Percentiles rank a stretch among this genome's conserved stretches.
Conservation (phyloP, 2,113 vertebrate species). For the Erythrocebus patas region DNA sequence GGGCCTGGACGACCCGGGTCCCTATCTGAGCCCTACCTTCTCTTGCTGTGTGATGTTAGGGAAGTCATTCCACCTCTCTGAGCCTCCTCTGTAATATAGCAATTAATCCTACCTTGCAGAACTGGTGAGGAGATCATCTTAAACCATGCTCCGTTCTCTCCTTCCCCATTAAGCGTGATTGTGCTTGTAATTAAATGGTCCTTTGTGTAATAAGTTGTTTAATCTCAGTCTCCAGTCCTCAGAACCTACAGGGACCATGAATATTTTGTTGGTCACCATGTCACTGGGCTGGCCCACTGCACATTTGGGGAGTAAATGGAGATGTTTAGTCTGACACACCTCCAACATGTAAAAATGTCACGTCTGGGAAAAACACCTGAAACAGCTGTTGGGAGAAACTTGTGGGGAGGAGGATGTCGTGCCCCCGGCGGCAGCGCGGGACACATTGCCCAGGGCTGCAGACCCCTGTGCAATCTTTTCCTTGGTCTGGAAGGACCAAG, state of each 20-base stretch:
- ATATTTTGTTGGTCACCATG: fast-evolving
- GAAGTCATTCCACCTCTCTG: not conserved
- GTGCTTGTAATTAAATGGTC: not conserved
- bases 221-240: not conserved
- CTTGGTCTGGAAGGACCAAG: fast-evolving
- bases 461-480: no score
- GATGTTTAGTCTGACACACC: not conserved
- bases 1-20: not conserved
- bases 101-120: not conserved
- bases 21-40: no score
- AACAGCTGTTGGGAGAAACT: not conserved
- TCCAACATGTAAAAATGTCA: not conserved
- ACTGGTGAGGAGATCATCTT: fast-evolving
- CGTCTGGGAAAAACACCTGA: not conserved
- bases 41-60: not conserved
- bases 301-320: not conserved
- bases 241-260: not conserved
- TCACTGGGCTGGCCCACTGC: not conserved
- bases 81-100: not conserved
- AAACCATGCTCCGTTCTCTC: fast-evolving
- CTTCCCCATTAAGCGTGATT: fast-evolving
- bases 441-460: fast-evolving
- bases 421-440: fast-evolving
- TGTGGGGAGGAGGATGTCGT: not conserved
- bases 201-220: not conserved